Conservation (phyloP, 2,113 vertebrate species). For the Indri indri region DNA sequence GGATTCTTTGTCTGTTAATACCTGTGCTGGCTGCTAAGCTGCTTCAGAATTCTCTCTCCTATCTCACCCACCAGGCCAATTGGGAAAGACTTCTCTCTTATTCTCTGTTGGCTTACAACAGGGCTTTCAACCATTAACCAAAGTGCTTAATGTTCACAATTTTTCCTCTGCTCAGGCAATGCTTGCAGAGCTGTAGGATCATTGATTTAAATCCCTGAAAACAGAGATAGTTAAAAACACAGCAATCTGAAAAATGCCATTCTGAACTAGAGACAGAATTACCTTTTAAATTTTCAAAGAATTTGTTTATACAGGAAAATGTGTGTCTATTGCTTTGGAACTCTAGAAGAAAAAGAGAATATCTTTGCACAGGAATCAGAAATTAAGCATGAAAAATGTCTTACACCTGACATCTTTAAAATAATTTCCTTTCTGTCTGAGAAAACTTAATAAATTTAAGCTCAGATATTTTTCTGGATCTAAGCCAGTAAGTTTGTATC, state of each 20-base stretch:
- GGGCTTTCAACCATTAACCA: conserved; percentile 24
- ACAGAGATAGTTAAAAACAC: conserved; percentile 34
- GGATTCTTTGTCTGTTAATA: background rate
- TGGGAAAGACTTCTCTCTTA: background rate
- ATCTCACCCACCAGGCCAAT: conserved; percentile 7
- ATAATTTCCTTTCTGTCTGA: conserved; percentile 47
- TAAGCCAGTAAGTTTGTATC: background rate
- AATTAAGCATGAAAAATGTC: conserved; percentile 42
- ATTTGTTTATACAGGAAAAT: conserved; percentile 21
- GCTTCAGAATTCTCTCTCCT: background rate
- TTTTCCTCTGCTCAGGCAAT: background rate
- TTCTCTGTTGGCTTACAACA: conserved; percentile 19
- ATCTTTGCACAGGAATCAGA: background rate
- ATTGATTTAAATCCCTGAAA: conserved; percentile 2
- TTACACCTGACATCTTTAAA: conserved; percentile 38
- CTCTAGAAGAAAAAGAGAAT: background rate
- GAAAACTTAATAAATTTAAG: background rate
- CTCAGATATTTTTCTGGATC: conserved; percentile 1
- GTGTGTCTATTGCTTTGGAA: conserved; percentile 37
- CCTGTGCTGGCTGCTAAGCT: background rate
- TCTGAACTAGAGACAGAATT: conserved; percentile 29
- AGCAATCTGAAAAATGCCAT: conserved; percentile 31
- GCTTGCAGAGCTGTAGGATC: background rate
- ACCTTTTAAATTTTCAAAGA: conserved; percentile 52
- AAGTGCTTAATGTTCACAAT: background rate